phyloP scores from a whole-genome alignment of 2,797 vertebrate species.

The Ptychadena robeensis region DNA sequence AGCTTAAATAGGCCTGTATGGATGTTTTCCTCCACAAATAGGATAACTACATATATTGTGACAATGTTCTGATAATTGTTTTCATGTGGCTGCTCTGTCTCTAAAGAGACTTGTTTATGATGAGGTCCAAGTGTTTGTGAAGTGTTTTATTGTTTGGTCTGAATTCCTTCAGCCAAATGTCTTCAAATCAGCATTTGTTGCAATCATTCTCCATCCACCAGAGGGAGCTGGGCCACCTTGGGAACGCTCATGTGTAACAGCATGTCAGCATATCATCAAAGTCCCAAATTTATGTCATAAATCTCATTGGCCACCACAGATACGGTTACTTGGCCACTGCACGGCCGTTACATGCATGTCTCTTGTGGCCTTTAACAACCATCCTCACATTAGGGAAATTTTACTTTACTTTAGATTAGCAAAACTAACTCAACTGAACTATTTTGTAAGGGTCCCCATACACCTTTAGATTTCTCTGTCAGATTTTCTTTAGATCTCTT shows the following conservation, averaged over 20 bases:
- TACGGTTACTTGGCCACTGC: no score
- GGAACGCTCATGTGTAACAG: background rate
- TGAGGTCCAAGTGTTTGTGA: background rate
- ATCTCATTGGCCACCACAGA: background rate
- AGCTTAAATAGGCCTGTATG: background rate
- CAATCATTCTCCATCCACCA: background rate
- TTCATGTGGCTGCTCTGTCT: background rate
- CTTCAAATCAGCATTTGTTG: background rate
- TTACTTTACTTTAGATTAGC: no score
- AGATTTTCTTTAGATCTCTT: no score
- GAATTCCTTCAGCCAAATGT: background rate
- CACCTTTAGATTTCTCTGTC: no score
- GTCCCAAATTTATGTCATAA: background rate
- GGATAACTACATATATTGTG: background rate
- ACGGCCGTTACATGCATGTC: no score
- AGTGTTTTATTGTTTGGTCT: conserved; percentile 3
- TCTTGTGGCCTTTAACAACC: no score
- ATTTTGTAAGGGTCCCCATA: no score
- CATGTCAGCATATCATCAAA: background rate
- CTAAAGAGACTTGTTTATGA: background rate
- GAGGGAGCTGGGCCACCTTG: background rate
- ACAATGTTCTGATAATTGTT: background rate
- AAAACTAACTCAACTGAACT: no score
- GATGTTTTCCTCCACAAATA: background rate
- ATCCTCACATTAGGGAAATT: no score